A percentile compares a stretch with the other conserved stretches of the same genome.
These are phyloP conservation scores for Solenodon paradoxus DNA, from an alignment of 2,113 vertebrate genomes.

Conservation along the genomic window DNA sequence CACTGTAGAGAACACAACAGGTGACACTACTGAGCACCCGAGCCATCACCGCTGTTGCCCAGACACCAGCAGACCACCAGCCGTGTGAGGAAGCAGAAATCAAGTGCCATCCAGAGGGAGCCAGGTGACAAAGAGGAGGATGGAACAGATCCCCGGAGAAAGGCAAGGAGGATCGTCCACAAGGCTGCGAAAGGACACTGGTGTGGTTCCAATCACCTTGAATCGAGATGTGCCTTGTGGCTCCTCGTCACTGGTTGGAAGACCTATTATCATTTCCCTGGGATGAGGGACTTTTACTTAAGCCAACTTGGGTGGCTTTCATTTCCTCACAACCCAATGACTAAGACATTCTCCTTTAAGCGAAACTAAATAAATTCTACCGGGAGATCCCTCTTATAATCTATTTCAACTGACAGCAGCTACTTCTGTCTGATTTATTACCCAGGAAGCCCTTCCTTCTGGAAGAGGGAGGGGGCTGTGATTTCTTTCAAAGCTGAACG, in stretches of 20 bases:
- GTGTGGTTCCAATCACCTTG: accelerated
- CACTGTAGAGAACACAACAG: background rate
- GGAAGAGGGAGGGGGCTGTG: background rate
- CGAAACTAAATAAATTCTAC: constrained; percentile 30
- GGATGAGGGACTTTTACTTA: background rate
- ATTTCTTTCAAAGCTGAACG: constrained; percentile 45
- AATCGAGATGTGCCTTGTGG: background rate
- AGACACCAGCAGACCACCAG: background rate
- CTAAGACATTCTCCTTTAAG: constrained; percentile 32
- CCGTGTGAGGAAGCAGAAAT: background rate
- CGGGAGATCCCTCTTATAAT: constrained; percentile 57
- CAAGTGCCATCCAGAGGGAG: background rate
- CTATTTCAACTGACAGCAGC: constrained; percentile 66
- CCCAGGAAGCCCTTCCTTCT: background rate
- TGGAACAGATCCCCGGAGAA: background rate
- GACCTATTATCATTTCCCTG: background rate
- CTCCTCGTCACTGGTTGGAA: background rate
- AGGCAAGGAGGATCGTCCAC: background rate
- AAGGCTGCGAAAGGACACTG: background rate
- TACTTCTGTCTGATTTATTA: constrained; percentile 36
- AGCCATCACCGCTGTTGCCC: background rate
- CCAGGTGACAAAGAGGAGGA: background rate
- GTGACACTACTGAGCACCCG: accelerated
- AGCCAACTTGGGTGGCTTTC: background rate
- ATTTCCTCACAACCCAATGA: constrained; percentile 5